These are phyloP conservation scores for Halocynthia roretzi DNA, from an alignment of 23 tunicate species.

Conservation along the genomic window DNA sequence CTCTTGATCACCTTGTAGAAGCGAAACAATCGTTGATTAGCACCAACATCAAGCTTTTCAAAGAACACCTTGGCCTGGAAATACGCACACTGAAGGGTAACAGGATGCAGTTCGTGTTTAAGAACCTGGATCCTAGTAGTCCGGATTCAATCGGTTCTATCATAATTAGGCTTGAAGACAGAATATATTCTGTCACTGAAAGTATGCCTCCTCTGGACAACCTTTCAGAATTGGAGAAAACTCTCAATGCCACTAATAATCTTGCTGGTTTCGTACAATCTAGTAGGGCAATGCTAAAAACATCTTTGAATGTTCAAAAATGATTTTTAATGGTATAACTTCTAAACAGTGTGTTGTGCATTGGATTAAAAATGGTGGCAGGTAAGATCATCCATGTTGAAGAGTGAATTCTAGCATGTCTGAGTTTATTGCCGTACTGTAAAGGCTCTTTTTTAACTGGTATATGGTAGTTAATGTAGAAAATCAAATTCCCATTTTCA, in stretches of 20 bases:
- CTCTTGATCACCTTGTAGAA: too few relatives aligned
- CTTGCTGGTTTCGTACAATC: slow-evolving; percentile 52
- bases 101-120: slow-evolving; percentile 57
- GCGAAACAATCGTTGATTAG: too few relatives aligned
- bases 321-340: too few relatives aligned
- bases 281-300: slow-evolving; percentile 8
- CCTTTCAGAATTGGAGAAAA: slow-evolving; percentile 29
- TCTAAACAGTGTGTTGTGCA: too few relatives aligned
- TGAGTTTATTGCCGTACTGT: too few relatives aligned
- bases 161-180: slow-evolving; percentile 33
- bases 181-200: slow-evolving; percentile 31
- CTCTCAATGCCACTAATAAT: slow-evolving; percentile 51
- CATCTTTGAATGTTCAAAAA: too few relatives aligned
- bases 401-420: too few relatives aligned
- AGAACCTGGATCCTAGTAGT: slow-evolving; percentile 16
- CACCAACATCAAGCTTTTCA: neutral
- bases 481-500: too few relatives aligned
- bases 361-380: too few relatives aligned
- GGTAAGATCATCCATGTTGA: too few relatives aligned
- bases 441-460: too few relatives aligned
- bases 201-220: slow-evolving; percentile 35
- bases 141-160: slow-evolving; percentile 31
- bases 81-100: slow-evolving; percentile 29
- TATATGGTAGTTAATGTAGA: too few relatives aligned
- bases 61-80: slow-evolving; percentile 52